Evolutionary conservation across 1,140 invertebrate species (phyloP), one percentile per base, ranked within the genome.

Genomic region (Stegodyphus dumicola): DNA sequence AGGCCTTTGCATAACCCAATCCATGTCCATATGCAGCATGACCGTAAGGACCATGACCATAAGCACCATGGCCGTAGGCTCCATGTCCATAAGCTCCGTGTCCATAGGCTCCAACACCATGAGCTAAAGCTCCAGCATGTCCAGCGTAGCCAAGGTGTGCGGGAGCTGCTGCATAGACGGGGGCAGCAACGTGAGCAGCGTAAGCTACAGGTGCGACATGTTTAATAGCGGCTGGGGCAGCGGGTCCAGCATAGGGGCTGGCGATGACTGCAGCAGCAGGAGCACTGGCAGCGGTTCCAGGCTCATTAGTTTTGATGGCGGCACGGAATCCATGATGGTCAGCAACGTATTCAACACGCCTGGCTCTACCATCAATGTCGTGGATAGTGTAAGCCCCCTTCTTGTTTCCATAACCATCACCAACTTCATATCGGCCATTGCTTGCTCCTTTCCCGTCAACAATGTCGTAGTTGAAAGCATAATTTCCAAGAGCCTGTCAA

Each of bases 271-370:
- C 84, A 48, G 84, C 84, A 17, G 84, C 84, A 52, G 84, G 84
- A 18, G 84, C 84, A 52, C 86, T 81, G 56, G 69, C 78, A 15
- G 85, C 85, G 52, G 85, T 86, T 33, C 33, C 33, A 33, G 33
- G 33, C 3, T 33, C 33, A 33, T 33, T 33, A 33, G 33, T 33
- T 33, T 33, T 33, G 33, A 33, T 33, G 33, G 33, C 33, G 33
- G 33, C 33, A 33, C 33, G 33, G 33, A 33, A 33, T 33, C 33
- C 33, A 33, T 33, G 33, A 33, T 33, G 33, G 33, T 33, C 33
- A 33, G 33, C 33, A 13, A 87, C 81, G 75, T 88, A 88, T 33
- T 88, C 78, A 6, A 88, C 88, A 60, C 70, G 66, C 56, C 88
- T 71, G 69, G 66, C 52, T 48, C 83, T 65, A 11, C 88, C 88